Percentiles rank a stretch among this genome's conserved stretches.
Evolutionary conservation across 2,113 vertebrate species (phyloP).

Genomic region (Anhinga anhinga): DNA sequence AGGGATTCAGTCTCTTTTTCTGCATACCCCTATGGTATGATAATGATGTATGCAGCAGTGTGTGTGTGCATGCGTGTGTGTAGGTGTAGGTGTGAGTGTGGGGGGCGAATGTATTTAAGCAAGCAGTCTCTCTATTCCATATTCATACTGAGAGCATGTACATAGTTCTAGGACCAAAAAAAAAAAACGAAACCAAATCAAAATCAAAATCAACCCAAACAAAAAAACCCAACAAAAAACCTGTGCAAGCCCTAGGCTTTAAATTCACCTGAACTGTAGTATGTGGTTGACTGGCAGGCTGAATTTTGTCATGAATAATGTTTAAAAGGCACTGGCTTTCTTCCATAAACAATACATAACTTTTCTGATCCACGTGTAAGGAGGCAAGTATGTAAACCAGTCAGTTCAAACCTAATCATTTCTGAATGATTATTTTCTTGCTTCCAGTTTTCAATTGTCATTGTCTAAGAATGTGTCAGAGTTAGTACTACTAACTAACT

Average conservation of each 20-base stretch:
- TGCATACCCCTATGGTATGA: not conserved
- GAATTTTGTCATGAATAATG: conserved; percentile 17
- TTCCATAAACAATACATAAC: not conserved
- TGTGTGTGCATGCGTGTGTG: not conserved
- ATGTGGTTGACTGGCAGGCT: not conserved
- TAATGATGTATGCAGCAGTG: not conserved
- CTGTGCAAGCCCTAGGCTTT: not conserved
- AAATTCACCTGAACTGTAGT: not conserved
- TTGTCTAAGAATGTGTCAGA: not conserved
- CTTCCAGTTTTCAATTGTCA: not conserved
- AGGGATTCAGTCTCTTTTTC: not conserved
- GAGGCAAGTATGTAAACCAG: not conserved
- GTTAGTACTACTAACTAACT: too few relatives aligned
- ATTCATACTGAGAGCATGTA: not conserved
- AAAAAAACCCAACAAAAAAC: not conserved
- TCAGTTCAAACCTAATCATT: not conserved
- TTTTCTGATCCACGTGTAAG: not conserved
- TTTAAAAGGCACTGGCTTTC: conserved; percentile 1
- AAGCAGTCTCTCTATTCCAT: not conserved
- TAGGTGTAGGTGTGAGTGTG: not conserved
- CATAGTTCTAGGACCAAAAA: not conserved
- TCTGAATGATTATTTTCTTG: not conserved
- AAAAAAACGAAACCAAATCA: not conserved
- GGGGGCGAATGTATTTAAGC: not conserved
- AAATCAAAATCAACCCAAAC: not conserved